A percentile compares a stretch with the other conserved stretches of the same genome.
phyloP scores from a whole-genome alignment of 2,888 invertebrate genomes.

The Tetropium fuscum region DNA sequence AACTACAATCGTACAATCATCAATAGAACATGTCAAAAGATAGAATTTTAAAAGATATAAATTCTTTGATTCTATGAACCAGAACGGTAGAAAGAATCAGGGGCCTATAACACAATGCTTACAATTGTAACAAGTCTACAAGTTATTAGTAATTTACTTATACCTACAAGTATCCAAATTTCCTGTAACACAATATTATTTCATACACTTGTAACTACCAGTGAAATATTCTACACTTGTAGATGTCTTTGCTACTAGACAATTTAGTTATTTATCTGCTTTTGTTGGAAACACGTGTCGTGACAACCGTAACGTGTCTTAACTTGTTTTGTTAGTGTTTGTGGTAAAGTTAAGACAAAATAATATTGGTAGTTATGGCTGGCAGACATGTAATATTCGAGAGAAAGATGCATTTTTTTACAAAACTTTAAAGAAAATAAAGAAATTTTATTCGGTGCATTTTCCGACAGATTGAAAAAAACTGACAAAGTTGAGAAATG shows the following conservation, averaged over 20 bases:
- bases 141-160: constrained; percentile 15
- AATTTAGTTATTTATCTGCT: not conserved
- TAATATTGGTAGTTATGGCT: constrained; percentile 2
- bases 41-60: no score
- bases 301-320: not conserved
- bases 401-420: constrained; percentile 32
- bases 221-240: not conserved
- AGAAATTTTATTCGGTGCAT: constrained; percentile 31
- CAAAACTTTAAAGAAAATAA: constrained; percentile 33
- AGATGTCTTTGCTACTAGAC: not conserved
- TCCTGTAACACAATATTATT: constrained; percentile 19
- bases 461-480: constrained; percentile 21
- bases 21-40: no score
- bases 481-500: constrained; percentile 7
- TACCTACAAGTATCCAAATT: constrained; percentile 17
- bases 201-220: constrained; percentile 1
- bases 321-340: not conserved
- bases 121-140: constrained; percentile 25
- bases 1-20: no score
- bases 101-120: constrained; percentile 18
- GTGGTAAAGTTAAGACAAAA: constrained; percentile 1
- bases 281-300: not conserved
- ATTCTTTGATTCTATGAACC: no score
- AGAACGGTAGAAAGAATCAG: no score
- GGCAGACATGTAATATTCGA: constrained; percentile 26